Evolutionary conservation across 2,888 invertebrate species (phyloP).

Genomic region (Alviniconcha strummeri): DNA sequence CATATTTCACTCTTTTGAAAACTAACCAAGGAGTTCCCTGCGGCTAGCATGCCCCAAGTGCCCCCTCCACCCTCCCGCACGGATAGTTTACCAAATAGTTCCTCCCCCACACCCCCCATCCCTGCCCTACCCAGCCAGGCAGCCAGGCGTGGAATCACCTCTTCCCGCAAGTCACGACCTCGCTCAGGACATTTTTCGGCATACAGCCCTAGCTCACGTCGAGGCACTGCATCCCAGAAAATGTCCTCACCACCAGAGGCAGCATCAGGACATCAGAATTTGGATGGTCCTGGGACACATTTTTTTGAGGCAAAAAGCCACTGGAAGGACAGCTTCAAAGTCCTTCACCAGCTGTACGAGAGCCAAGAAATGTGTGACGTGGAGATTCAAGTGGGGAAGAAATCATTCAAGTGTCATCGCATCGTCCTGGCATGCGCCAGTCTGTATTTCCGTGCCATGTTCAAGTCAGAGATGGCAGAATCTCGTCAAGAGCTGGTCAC

Average conservation of each 20-base stretch:
- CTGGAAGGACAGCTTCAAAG: slow-evolving; percentile 53
- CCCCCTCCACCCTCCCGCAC: slow-evolving; percentile 45
- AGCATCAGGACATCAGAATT: slow-evolving; percentile 19
- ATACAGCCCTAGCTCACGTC: slow-evolving; percentile 8
- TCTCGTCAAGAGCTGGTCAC: slow-evolving; percentile 61
- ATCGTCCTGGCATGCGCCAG: slow-evolving; percentile 74
- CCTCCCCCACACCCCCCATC: slow-evolving; percentile 37
- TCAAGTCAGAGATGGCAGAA: slow-evolving; percentile 73
- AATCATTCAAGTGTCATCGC: slow-evolving; percentile 72
- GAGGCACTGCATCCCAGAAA: not conserved
- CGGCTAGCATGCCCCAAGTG: slow-evolving; percentile 43
- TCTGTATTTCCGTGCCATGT: slow-evolving; percentile 75
- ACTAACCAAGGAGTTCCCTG: not conserved
- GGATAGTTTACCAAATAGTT: slow-evolving; percentile 43
- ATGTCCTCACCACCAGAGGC: slow-evolving; percentile 25
- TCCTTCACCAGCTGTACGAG: slow-evolving; percentile 62
- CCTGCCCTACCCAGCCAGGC: slow-evolving; percentile 32
- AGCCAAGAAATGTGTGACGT: slow-evolving; percentile 71
- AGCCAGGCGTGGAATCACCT: slow-evolving; percentile 17
- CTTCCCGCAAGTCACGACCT: slow-evolving; percentile 25
- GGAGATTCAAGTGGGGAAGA: slow-evolving; percentile 64
- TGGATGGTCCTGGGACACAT: slow-evolving; percentile 24
- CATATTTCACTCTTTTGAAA: not conserved
- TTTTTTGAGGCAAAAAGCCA: slow-evolving; percentile 49
- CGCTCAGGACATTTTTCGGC: slow-evolving; percentile 28